phyloP scores from a whole-genome alignment of 2,888 invertebrate genomes.

The Gandaritis pyraliata region DNA sequence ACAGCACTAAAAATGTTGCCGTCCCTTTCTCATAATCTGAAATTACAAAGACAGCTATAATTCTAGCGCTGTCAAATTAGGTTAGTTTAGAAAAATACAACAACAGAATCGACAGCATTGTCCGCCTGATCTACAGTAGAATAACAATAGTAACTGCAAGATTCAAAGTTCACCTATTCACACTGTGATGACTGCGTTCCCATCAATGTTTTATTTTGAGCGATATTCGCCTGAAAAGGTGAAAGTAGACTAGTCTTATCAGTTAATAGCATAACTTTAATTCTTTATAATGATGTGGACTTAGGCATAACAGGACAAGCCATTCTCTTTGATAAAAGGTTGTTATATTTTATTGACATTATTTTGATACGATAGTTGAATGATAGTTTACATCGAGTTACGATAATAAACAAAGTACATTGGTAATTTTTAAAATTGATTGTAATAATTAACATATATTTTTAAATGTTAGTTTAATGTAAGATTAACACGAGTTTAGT shows the following conservation, averaged over 20 bases:
- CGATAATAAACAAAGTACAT: constrained; percentile 80
- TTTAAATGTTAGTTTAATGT: constrained; percentile 65
- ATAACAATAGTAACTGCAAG: constrained; percentile 5
- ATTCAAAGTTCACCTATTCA: constrained; percentile 23
- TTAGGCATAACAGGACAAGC: constrained; percentile 56
- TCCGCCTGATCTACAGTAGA: too few relatives aligned
- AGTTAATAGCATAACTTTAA: constrained; percentile 42
- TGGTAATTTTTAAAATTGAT: constrained; percentile 71
- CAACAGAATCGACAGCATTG: too few relatives aligned
- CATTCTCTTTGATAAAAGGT: constrained; percentile 60
- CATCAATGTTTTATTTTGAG: constrained; percentile 46
- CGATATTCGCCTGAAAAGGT: constrained; percentile 38
- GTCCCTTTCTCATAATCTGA: too few relatives aligned
- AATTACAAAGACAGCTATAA: too few relatives aligned
- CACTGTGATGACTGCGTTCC: constrained; percentile 54
- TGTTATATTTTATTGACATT: constrained; percentile 72
- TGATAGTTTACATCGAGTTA: constrained; percentile 77
- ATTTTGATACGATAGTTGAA: constrained; percentile 68
- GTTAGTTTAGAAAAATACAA: too few relatives aligned
- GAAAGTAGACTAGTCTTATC: constrained; percentile 53
- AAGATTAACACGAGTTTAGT: constrained; percentile 69
- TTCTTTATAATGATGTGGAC: constrained; percentile 51
- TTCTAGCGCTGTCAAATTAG: too few relatives aligned
- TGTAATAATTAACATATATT: constrained; percentile 71
- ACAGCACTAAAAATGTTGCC: too few relatives aligned